Evolutionary conservation across 23 tunicate species (phyloP), one percentile per base, ranked within the genome.

Genomic region (Oikopleura dioica): DNA sequence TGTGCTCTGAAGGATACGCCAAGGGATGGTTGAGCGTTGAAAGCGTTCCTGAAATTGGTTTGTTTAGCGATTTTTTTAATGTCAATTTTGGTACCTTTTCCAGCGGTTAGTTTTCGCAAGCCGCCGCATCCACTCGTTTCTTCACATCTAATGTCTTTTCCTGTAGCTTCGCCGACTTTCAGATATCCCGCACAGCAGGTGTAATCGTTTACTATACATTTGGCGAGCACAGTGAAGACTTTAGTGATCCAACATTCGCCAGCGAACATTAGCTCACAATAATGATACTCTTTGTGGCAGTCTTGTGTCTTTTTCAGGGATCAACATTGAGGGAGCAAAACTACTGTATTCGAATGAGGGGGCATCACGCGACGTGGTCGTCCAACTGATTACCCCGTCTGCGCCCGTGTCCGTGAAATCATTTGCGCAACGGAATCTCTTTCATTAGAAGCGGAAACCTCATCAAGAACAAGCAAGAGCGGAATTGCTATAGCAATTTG

Each of bases 181-280:
- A 12, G 32, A 63, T 63, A 63, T 28, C 72, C 72, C 16, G 16
- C 72, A 28, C 72, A 63, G 33, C 72, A 63, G 2, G 29, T 63
- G 26, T 63, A 63, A 2, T 16, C 33, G 26, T 23, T 63, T 12
- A 2, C 26, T 63, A 2, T 2, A 28, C 72, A 63, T 2, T 63
- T 28, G 32, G 33, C 72, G 30, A 63, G 33, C 16, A 63, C 72
- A 21, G 72, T 63, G 26, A 12, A 63, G 26, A 63, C 26, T 28
- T 63, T 63, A 24, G 72, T 63, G 2, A 63, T 63, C 72, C 72
- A 63, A 63, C 72, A 63, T 28, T 63, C 72, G 72, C 72, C 72
- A 31, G 30, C 72, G 33, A 63, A 63, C 72, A 63, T 63, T 28
- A 63, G 26, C 33, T 63, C 72, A 28, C 72, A 63, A 31, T 21